Base-by-base conservation (phyloP, 2,113 vertebrate species). In the Nestor notabilis region DNA sequence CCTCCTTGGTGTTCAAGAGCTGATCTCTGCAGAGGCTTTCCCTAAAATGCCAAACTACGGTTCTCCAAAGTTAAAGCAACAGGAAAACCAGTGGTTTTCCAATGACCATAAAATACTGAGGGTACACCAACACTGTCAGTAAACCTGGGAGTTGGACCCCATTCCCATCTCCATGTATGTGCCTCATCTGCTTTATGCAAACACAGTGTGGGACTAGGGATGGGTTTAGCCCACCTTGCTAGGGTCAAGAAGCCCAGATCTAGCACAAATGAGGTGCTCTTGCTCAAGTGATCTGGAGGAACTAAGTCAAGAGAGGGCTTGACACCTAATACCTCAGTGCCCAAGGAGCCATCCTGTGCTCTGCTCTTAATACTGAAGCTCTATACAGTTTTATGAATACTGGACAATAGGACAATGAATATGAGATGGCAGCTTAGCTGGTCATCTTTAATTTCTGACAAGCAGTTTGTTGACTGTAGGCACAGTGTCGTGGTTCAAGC, bases 161-260 rank as follows among this genome's bases (percentile, higher is more conserved):
- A 33, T 16, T 55, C 33, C 19, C 17, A 15, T 19, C 2, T 65
- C 68, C 53, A 33, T 31, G 7, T 9, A 17, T 24, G 60, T 2
- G 60, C 20, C 44, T 75, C 83, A 74, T 35, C 29, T 2, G 5
- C 9, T 11, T 17, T 52, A 4, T 79, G 28, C 29, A 95, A 85
- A 85, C 14, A 43, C 5, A 65, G 2, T 1, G 0, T 43, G 29
- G 15, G 13, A 53, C 5, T 7, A 43, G 23, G 9, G 11, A 3
- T 49, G 21, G 31, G 19, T 72, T 90, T 61, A 76, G 4, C 3
- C 29, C 23, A 35, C 15, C 13, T 5, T 69, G 7, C 41, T 74
- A 63, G 18, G 13, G 3, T 61, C 29, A 63, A 83, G 17, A 65
- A 83, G 44, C 23, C 12, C 27, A 77, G 4, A 83, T 77, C 65